Conservation (phyloP, 2,113 vertebrate species). For the Apaloderma vittatum region DNA sequence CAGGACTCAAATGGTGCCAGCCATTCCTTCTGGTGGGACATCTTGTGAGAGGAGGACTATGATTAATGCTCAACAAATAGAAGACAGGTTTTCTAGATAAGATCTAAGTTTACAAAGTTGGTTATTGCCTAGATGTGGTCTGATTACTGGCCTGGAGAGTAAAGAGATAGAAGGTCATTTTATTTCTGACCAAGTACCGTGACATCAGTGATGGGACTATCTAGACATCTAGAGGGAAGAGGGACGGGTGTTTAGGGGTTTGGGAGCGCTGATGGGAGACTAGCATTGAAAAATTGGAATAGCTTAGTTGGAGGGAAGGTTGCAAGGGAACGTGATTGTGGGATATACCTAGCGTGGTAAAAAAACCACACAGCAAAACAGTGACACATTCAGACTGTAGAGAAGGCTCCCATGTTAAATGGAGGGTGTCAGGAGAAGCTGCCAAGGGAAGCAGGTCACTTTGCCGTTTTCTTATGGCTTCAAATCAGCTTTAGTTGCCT, state of each 20-base stretch:
- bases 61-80: neutral
- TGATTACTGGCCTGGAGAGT: neutral
- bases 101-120: neutral
- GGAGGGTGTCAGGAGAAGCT: neutral
- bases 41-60: neutral
- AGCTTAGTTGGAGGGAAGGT: neutral
- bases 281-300: neutral
- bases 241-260: neutral
- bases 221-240: no score
- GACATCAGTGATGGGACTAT: neutral
- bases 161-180: neutral
- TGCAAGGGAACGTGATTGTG: neutral
- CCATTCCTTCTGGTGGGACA: neutral
- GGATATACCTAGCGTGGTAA: accelerated
- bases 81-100: neutral
- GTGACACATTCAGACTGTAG: neutral
- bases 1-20: neutral
- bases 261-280: neutral
- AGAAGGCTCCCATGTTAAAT: neutral
- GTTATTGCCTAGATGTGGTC: neutral
- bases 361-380: neutral
- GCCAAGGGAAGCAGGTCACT: neutral
- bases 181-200: neutral
- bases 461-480: neutral
- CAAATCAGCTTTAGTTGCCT: neutral